Percentiles rank a stretch among this genome's conserved stretches.
These are phyloP conservation scores for Peromyscus attwateri DNA, from an alignment of 2,797 vertebrate species.

Conservation along the genomic window DNA sequence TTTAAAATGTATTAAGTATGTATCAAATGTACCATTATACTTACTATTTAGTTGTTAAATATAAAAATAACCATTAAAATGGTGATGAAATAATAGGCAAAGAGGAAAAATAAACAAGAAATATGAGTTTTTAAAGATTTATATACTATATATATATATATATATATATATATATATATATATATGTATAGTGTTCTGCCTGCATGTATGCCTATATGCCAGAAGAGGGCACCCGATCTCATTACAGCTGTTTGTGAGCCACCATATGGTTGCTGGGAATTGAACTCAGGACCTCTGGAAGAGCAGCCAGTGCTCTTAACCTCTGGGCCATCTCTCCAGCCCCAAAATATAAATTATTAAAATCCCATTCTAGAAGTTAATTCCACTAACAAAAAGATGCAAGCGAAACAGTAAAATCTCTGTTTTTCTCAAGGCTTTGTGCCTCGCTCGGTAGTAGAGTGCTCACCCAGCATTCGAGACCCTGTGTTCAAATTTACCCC, in stretches of 20 bases:
- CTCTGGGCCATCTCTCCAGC: background rate
- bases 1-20: background rate
- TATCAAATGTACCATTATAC: background rate
- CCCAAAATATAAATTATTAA: background rate
- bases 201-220: background rate
- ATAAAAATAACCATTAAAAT: conserved; percentile 13
- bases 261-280: background rate
- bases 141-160: too few species aligned
- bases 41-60: conserved; percentile 36
- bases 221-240: background rate
- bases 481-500: conserved; percentile 22
- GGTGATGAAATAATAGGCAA: background rate
- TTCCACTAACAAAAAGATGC: background rate
- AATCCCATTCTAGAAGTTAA: background rate
- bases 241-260: background rate
- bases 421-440: background rate
- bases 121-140: background rate
- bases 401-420: background rate
- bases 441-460: background rate
- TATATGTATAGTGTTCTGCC: background rate
- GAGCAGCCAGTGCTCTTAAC: background rate
- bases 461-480: background rate
- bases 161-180: too few species aligned
- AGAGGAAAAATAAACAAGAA: background rate
- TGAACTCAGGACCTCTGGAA: background rate